Percentiles rank a stretch among this genome's conserved stretches.
Evolutionary conservation across 2,797 vertebrate genomes (phyloP).

Genomic region (Poecile montanus): DNA sequence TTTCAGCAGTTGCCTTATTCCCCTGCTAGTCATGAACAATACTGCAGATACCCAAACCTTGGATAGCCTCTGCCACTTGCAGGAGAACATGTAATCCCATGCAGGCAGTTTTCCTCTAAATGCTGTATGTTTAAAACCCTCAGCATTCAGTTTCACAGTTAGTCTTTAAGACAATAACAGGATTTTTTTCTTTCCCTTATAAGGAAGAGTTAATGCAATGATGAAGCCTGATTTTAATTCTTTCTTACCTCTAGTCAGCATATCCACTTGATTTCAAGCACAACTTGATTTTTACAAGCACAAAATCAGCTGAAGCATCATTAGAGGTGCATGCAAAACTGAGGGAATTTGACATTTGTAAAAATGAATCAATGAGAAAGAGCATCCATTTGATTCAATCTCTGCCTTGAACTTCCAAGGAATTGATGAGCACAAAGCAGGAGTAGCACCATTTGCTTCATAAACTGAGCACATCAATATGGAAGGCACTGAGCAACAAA

Average conservation of each 20-base stretch:
- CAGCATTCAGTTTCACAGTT: neutral
- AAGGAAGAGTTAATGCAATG: neutral
- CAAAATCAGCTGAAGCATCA: neutral
- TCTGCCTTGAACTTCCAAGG: neutral
- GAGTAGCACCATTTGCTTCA: neutral
- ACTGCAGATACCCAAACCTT: neutral
- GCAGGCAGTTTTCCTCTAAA: neutral
- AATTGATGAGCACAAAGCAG: neutral
- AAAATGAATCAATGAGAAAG: neutral
- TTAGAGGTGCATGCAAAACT: neutral
- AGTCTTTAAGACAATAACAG: neutral
- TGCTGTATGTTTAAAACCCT: neutral
- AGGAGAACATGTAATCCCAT: neutral
- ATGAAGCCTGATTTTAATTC: neutral
- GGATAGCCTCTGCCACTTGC: neutral
- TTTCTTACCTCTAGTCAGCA: neutral
- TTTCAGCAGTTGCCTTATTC: neutral
- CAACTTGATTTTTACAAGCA: neutral
- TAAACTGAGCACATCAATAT: neutral
- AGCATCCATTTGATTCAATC: neutral
- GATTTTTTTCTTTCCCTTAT: neutral
- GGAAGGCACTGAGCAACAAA: neutral
- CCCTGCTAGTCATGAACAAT: neutral
- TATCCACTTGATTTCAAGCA: neutral
- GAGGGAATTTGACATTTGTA: neutral